Base-by-base conservation (phyloP, 1,140 invertebrate species). In the Episyrphus balteatus region DNA sequence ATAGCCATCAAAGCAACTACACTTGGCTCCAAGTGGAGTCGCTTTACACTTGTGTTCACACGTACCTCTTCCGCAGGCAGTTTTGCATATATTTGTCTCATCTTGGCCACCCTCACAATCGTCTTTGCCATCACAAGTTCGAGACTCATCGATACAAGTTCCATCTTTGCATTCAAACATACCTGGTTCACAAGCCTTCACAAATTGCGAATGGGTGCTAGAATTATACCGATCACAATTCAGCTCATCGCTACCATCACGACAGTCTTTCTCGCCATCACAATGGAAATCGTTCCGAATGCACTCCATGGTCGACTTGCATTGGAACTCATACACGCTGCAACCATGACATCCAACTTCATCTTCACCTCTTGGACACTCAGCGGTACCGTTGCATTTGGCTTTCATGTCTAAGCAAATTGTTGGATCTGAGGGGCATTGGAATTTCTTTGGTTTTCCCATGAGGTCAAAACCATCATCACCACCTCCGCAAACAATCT, bases 1-100 rank as follows among this genome's bases (percentile, higher is more conserved):
- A 61, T 86, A 96, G 2, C 84, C 88, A 2, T 79, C 68, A 13
- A 74, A 72, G 67, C 93, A 94, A 14, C 76, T 76, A 62, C 93
- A 97, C 2, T 70, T 59, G 1, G 66, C 69, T 1, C 65, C 63
- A 14, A 68, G 61, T 5, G 66, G 61, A 5, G 58, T 58, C 5
- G 73, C 63, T 2, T 49, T 53, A 45, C 75, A 76, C 37, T 68
- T 61, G 55, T 76, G 73, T 50, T 72, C 62, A 51, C 75, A 76
- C 1, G 69, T 56, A 10, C 61, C 42, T 12, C 47, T 48, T 1
- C 47, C 48, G 1, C 37, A 9, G 6, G 18, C 2, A 15, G 32
- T 42, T 30, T 31, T 41, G 17, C 66, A 68, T 2, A 55, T 51
- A 0, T 55, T 50, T 0, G 57, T 58, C 51, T 68, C 66, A 26